These are phyloP conservation scores for Xestia rhomboidea DNA, from an alignment of 2,888 invertebrate genomes.

Conservation along the genomic window DNA sequence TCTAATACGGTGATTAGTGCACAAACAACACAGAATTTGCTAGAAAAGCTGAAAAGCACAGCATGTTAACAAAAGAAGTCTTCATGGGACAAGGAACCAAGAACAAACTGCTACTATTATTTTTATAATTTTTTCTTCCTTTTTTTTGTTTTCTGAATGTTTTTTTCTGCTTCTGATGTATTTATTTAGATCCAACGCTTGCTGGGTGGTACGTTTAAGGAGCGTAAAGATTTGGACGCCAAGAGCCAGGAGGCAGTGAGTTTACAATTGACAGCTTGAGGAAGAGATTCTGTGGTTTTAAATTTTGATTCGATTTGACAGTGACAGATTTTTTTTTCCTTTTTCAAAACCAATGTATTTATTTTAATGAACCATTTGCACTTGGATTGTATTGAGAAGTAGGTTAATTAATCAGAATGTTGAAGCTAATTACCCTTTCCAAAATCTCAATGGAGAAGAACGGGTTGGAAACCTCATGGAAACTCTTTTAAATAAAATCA, in stretches of 20 bases:
- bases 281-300: slow-evolving; percentile 50
- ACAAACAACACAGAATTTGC: slow-evolving; percentile 10
- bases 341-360: not conserved
- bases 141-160: slow-evolving; percentile 75
- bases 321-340: not conserved
- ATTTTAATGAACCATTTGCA: not conserved
- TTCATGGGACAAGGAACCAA: slow-evolving; percentile 70
- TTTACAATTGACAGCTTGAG: slow-evolving; percentile 78
- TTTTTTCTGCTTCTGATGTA: slow-evolving; percentile 74
- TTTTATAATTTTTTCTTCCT: slow-evolving; percentile 42
- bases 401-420: not conserved
- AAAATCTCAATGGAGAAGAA: not conserved
- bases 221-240: slow-evolving; percentile 92
- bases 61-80: slow-evolving; percentile 39
- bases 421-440: not conserved
- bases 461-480: not conserved
- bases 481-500: not conserved
- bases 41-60: slow-evolving; percentile 20
- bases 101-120: slow-evolving; percentile 50
- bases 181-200: slow-evolving; percentile 93
- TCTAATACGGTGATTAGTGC: not conserved
- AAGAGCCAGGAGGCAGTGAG: slow-evolving; percentile 93
- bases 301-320: slow-evolving; percentile 63
- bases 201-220: slow-evolving; percentile 93
- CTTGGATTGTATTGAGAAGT: not conserved